Evolutionary conservation across 92 coral and sea anemone genomes (phyloP).

Genomic region (Isaurus tuberculatus): DNA sequence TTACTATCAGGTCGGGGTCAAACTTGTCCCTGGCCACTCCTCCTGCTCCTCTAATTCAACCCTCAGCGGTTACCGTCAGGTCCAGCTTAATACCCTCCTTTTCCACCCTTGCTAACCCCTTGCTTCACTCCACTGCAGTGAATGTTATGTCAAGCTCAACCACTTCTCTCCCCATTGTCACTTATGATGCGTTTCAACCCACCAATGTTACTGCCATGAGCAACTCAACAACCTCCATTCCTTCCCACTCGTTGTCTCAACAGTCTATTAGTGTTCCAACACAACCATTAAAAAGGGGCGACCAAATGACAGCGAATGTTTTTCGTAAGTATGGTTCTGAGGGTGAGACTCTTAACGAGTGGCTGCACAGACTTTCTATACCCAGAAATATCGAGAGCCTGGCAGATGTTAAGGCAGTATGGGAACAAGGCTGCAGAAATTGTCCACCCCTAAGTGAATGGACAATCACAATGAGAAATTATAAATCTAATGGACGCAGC

Average conservation of each 20-base stretch:
- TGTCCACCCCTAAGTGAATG: constrained; percentile 59
- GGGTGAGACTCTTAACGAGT: constrained; percentile 35
- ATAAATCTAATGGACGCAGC: constrained; percentile 43
- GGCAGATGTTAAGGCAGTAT: constrained; percentile 48
- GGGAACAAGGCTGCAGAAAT: constrained; percentile 55
- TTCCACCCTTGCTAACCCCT: neutral
- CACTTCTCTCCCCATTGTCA: constrained; percentile 5
- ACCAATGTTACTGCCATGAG: neutral
- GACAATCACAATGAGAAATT: constrained; percentile 51
- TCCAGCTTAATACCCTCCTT: neutral
- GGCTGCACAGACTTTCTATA: constrained; percentile 56
- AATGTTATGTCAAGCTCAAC: constrained; percentile 9
- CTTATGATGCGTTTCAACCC: constrained; percentile 8
- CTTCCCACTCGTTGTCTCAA: neutral
- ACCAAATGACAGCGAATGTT: constrained; percentile 6
- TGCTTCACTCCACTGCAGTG: neutral
- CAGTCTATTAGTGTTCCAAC: neutral
- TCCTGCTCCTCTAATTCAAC: neutral
- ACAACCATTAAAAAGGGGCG: constrained; percentile 2
- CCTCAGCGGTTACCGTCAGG: neutral
- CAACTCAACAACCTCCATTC: constrained; percentile 11
- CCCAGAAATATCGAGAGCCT: constrained; percentile 60
- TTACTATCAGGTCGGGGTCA: neutral
- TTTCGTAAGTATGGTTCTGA: neutral
- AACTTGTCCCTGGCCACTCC: neutral